Base-by-base conservation (phyloP, 2,888 invertebrate species). In the Stenotaenia linearis region DNA sequence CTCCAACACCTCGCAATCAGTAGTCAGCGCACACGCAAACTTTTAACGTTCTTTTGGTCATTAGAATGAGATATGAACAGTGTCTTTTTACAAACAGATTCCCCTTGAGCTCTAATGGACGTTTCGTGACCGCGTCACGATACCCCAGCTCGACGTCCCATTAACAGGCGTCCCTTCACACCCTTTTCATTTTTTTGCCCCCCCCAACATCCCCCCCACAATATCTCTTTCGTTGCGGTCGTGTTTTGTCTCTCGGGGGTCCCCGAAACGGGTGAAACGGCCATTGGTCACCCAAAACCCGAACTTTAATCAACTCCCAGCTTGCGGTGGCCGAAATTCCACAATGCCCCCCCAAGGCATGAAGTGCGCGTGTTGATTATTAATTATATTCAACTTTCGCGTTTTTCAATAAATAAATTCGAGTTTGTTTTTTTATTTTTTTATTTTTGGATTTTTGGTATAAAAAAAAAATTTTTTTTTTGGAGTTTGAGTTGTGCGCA, bases 31-130 rank as follows among this genome's bases (percentile, higher is more conserved):
- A 61, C 61, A 61, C 61, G 25, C 12, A 23, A 23, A 61, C 61
- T 61, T 25, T 23, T 61, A 61, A 61, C 23, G 61, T 61, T 28
- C 61, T 61, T 23, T 15, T 23, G 28, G 61, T 61, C 61, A 61
- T 61, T 61, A 61, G 61, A 61, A 61, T 61, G 61, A 61, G 61
- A 28, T 61, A 61, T 61, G 61, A 61, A 61, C 61, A 61, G 61
- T 61, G 61, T 61, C 61, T 23, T 61, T 61, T 61, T 61, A 61
- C 61, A 61, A 61, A 61, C 61, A 61, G 61, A 61, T 61, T 61
- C 61, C 61, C 61, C 61, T 61, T 15, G 12, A 61, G 61, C 32
- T 61, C 61, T 61, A 61, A 61, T 61, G 61, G 61, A 61, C 61
- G 61, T 61, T 61, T 61, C 61, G 61, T 61, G 61, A 61, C 61